Evolutionary conservation across 2,797 vertebrate species (phyloP), one percentile per base, ranked within the genome.

Genomic region (Limnodromus scolopaceus): DNA sequence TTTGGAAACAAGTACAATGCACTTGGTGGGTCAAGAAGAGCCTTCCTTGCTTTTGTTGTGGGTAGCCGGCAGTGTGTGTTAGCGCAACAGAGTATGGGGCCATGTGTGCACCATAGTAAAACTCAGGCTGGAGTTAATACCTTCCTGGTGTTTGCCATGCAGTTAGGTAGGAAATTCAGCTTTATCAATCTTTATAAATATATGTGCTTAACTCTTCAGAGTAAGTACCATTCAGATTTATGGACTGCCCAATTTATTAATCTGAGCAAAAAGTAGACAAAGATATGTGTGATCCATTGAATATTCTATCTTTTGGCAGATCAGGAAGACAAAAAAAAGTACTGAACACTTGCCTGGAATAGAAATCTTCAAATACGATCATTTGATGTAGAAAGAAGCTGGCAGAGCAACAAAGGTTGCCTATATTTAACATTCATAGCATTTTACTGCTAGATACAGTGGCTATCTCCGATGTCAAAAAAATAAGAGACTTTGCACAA

Each of bases 401-500:
- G 94, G 48, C 86, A 93, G 45, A 90, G 68, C 77, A 93, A 63
- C 90, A 93, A 83, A 89, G 83, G 70, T 95, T 92, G 84, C 75
- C 88, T 83, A 27, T 92, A 92, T 95, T 95, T 95, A 94, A 81
- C 68, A 84, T 94, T 74, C 68, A 54, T 76, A 30, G 70, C 43
- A 75, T 93, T 93, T 93, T 93, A 92, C 38, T 85, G 60, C 76
- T 93, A 63, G 89, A 92, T 86, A 79, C 28, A 76, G 76, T 85
- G 82, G 38, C 81, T 93, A 95, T 70, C 46, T 96, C 77, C 61
- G 70, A 87, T 91, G 71, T 92, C 66, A 89, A 49, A 93, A 93
- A 94, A 95, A 87, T 78, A 94, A 79, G 90, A 92, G 55, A 53
- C 64, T 91, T 82, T 80, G 90, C 84, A 92, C 93, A 92, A 87